Evolutionary conservation across 2,797 vertebrate genomes (phyloP).

Genomic region (Petrocephalus sullivani): DNA sequence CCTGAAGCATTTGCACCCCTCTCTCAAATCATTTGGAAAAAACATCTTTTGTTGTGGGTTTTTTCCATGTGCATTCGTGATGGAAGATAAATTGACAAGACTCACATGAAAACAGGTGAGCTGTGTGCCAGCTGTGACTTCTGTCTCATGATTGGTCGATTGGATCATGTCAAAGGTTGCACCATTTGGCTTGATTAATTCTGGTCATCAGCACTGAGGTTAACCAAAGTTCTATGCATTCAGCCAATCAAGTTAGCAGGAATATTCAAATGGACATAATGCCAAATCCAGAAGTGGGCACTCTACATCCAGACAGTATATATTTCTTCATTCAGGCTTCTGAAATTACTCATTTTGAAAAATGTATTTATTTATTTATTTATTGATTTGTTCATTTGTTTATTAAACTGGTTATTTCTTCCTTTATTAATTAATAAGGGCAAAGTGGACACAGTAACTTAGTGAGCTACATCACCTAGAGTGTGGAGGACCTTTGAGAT

Average conservation of each 20-base stretch:
- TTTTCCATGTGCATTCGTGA: not conserved
- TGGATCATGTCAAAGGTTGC: not conserved
- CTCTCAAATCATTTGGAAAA: conserved; percentile 30
- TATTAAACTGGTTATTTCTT: no score
- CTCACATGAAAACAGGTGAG: not conserved
- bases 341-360: no score
- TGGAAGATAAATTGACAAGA: not conserved
- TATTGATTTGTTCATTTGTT: no score
- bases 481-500: not conserved
- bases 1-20: conserved; percentile 38
- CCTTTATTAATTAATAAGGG: not conserved
- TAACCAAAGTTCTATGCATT: not conserved
- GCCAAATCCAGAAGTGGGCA: not conserved
- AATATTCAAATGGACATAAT: not conserved
- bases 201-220: not conserved
- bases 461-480: no score
- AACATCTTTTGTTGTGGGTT: not conserved
- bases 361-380: no score
- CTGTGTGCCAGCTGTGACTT: not conserved
- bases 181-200: not conserved
- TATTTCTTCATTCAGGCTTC: no score
- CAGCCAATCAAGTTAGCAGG: not conserved
- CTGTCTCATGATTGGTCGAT: not conserved
- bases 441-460: no score
- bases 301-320: not conserved